phyloP scores from a whole-genome alignment of 2,797 vertebrate species.

The Danio albolineatus region DNA sequence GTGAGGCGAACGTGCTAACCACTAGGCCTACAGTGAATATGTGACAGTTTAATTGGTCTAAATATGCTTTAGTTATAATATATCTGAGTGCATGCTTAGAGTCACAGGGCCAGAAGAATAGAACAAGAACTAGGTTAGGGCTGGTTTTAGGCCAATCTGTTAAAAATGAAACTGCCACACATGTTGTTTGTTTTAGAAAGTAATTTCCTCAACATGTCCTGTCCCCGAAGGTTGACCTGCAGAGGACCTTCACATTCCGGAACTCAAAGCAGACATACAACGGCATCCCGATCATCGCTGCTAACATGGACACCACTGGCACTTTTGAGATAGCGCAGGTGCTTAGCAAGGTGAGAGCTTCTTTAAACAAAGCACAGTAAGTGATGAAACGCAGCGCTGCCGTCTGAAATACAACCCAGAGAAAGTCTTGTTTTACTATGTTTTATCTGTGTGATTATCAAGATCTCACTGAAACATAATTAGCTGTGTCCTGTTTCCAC shows the following conservation, averaged over 20 bases:
- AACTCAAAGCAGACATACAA: constrained; percentile 97
- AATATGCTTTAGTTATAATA: neutral
- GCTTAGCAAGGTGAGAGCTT: constrained; percentile 90
- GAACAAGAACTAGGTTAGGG: neutral
- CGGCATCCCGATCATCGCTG: constrained; percentile 95
- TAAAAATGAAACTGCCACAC: constrained; percentile 1
- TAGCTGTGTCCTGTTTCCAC: constrained; percentile 55
- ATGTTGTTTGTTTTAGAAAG: constrained; percentile 13
- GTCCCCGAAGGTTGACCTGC: constrained; percentile 88
- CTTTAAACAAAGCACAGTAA: constrained; percentile 22
- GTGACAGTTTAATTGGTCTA: neutral
- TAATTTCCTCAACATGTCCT: neutral
- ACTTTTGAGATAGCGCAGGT: constrained; percentile 96
- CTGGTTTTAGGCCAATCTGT: neutral
- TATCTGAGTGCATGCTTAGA: neutral
- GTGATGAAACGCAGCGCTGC: neutral
- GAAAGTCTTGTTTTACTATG: constrained; percentile 32
- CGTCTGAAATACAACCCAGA: neutral
- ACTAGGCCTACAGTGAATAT: neutral
- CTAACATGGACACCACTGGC: constrained; percentile 99
- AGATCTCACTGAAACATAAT: constrained; percentile 28
- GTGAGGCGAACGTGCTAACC: no score
- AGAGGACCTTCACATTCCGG: constrained; percentile 93
- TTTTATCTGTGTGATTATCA: constrained; percentile 24
- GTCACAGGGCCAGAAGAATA: neutral